Conservation (phyloP, 2,888 invertebrate species). For the Perizoma affinitatum region DNA sequence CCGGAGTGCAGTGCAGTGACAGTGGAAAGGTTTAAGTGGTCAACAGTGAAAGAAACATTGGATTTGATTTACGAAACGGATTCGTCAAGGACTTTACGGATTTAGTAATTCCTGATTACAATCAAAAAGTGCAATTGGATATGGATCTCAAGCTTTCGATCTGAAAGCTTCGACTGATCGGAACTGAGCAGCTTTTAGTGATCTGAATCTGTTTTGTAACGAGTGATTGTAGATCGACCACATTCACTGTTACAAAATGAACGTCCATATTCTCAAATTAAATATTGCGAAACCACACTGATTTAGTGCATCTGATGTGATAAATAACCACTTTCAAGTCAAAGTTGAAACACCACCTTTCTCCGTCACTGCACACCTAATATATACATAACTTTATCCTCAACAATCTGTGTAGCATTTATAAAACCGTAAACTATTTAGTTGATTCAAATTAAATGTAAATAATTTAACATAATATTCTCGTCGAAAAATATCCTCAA, state of each 20-base stretch:
- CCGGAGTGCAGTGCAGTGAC: constrained; percentile 74
- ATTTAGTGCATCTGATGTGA: constrained; percentile 8
- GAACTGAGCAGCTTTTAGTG: background rate
- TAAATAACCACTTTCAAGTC: constrained; percentile 18
- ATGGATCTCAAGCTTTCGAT: constrained; percentile 1
- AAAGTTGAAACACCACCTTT: constrained; percentile 20
- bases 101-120: background rate
- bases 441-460: too few species aligned
- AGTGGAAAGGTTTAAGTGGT: constrained; percentile 36
- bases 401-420: background rate
- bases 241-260: constrained; percentile 24
- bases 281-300: constrained; percentile 7
- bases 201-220: constrained; percentile 8
- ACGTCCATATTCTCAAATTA: constrained; percentile 6
- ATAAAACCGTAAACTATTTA: too few species aligned
- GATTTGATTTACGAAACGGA: constrained; percentile 18
- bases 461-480: too few species aligned
- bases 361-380: constrained; percentile 21
- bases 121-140: background rate
- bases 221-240: constrained; percentile 21
- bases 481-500: too few species aligned
- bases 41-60: constrained; percentile 27
- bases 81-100: constrained; percentile 16
- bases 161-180: background rate
- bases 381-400: background rate